phyloP scores from a whole-genome alignment of 2,797 vertebrate species.

The Cyclura pinguis region DNA sequence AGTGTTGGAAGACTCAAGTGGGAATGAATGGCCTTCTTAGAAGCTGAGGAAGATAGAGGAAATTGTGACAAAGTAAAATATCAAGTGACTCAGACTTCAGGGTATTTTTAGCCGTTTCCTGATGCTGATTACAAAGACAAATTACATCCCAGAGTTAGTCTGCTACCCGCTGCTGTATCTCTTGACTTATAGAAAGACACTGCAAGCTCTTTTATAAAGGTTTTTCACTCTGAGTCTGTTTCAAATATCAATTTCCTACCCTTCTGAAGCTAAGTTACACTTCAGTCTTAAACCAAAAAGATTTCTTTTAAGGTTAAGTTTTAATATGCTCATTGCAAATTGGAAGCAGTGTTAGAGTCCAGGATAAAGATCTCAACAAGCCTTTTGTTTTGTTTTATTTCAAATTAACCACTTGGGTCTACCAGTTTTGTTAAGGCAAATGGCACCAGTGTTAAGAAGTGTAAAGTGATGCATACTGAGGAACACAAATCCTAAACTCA shows the following conservation, averaged over 20 bases:
- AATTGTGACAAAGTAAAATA: slow-evolving; percentile 55
- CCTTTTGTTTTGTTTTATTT: neutral
- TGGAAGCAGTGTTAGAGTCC: neutral
- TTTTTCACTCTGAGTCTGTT: slow-evolving; percentile 22
- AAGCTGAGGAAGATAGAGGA: slow-evolving; percentile 54
- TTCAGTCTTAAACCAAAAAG: slow-evolving; percentile 32
- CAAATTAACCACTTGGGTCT: neutral
- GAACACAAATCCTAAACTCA: neutral
- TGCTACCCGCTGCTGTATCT: slow-evolving; percentile 39
- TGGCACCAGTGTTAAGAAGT: neutral
- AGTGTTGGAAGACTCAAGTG: neutral
- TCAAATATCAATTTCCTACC: neutral
- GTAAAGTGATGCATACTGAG: neutral
- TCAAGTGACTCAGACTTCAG: slow-evolving; percentile 54
- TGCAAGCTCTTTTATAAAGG: neutral
- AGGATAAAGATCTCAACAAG: neutral
- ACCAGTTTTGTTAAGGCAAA: neutral
- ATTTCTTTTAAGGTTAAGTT: neutral
- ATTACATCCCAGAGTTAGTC: slow-evolving; percentile 47
- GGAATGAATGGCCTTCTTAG: slow-evolving; percentile 25
- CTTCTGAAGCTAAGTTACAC: slow-evolving; percentile 9
- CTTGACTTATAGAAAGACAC: slow-evolving; percentile 20
- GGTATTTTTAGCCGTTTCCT: slow-evolving; percentile 66
- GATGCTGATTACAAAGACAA: slow-evolving; percentile 45
- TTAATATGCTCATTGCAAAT: neutral